phyloP scores from a whole-genome alignment of 1,140 invertebrate genomes.

The Drosophila subpulchrella region DNA sequence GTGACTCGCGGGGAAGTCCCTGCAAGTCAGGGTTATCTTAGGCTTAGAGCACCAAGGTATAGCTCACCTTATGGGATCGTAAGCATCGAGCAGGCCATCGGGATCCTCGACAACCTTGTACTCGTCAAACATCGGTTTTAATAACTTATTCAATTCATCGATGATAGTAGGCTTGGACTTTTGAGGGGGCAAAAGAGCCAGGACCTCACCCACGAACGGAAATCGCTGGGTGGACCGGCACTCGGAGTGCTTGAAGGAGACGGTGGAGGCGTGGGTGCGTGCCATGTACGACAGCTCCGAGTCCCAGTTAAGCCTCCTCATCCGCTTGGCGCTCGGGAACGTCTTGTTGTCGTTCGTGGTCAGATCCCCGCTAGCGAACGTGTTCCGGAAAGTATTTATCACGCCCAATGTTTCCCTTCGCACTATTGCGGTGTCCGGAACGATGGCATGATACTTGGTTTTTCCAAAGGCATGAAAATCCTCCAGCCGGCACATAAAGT shows the following conservation, averaged over 20 bases:
- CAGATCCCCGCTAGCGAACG: conserved; percentile 35
- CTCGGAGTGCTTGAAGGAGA: conserved; percentile 47
- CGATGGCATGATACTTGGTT: not conserved
- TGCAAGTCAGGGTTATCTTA: not conserved
- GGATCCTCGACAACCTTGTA: conserved; percentile 18
- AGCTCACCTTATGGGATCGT: conserved; percentile 22
- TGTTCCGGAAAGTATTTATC: conserved; percentile 31
- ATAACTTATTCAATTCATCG: not conserved
- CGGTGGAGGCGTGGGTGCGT: conserved; percentile 41
- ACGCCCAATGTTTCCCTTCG: not conserved
- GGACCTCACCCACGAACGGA: conserved; percentile 36
- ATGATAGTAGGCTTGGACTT: not conserved
- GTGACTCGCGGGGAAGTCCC: conserved; percentile 12
- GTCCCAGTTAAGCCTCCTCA: conserved; percentile 68
- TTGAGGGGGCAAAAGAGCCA: not conserved
- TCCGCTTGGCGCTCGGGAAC: conserved; percentile 46
- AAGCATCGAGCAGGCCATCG: not conserved
- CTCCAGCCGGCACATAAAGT: conserved; percentile 49
- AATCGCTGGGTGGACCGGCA: conserved; percentile 49
- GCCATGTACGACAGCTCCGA: conserved; percentile 58
- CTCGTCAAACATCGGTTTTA: conserved; percentile 35
- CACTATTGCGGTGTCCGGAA: conserved; percentile 31
- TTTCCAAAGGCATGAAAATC: conserved; percentile 16
- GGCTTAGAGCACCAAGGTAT: rapidly evolving
- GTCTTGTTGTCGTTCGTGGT: not conserved